These are phyloP conservation scores for Noctuana brunneofusca DNA, from an alignment of 2,888 invertebrate genomes.

Conservation along the genomic window DNA sequence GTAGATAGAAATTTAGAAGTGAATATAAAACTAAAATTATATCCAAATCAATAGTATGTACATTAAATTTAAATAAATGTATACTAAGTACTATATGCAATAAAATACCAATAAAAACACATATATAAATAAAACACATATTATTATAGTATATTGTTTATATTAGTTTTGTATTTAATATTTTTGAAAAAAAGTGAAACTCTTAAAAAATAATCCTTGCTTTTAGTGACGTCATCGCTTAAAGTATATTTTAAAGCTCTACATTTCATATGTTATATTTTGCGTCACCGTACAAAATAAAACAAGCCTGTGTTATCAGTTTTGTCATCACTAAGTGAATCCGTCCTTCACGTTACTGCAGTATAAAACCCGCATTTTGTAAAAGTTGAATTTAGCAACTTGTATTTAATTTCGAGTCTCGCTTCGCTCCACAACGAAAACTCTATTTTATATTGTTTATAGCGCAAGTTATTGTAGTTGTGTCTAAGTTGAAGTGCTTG, in stretches of 20 bases:
- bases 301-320: conserved; percentile 19
- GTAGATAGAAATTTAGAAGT: no score
- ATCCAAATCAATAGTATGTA: no score
- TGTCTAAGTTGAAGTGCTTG: conserved; percentile 44
- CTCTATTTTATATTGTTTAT: conserved; percentile 42
- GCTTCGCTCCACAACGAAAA: conserved; percentile 28
- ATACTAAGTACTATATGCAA: no score
- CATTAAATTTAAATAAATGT: no score
- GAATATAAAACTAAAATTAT: no score
- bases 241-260: not conserved
- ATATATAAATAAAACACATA: no score
- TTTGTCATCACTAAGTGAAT: conserved; percentile 28
- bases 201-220: no score
- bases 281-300: conserved; percentile 8
- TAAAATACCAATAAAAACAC: no score
- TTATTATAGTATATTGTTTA: no score
- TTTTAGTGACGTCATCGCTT: not conserved
- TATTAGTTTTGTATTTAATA: no score
- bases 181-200: no score
- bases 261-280: not conserved
- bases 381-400: conserved; percentile 31
- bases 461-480: conserved; percentile 41
- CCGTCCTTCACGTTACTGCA: conserved; percentile 21
- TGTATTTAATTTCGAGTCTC: conserved; percentile 34
- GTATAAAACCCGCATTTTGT: conserved; percentile 26